Conservation (phyloP, 2,113 vertebrate species). For the Bubo blakistoni region DNA sequence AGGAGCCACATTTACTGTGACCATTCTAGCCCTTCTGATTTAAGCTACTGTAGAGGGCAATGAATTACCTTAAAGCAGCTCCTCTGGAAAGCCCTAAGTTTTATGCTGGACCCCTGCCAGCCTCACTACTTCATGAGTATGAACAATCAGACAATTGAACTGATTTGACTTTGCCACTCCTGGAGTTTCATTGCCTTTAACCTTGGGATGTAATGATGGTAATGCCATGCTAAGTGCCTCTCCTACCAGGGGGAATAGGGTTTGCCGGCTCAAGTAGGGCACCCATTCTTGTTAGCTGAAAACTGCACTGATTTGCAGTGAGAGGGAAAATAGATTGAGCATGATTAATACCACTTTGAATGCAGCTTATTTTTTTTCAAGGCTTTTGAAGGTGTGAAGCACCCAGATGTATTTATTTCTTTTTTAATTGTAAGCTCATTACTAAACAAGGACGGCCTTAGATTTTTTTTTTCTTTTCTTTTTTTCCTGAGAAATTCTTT, state of each 20-base stretch:
- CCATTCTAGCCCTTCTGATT: conserved; percentile 77
- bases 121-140: conserved; percentile 73
- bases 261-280: conserved; percentile 74
- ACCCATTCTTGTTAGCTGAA: conserved; percentile 79
- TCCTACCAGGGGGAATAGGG: conserved; percentile 66
- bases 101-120: conserved; percentile 77
- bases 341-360: conserved; percentile 67
- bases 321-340: conserved; percentile 63
- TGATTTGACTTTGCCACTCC: conserved; percentile 82
- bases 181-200: conserved; percentile 82
- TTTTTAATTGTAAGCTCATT: conserved; percentile 58
- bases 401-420: conserved; percentile 32
- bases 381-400: conserved; percentile 38
- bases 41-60: conserved; percentile 78
- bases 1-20: conserved; percentile 73
- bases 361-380: conserved; percentile 63
- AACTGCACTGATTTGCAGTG: conserved; percentile 75
- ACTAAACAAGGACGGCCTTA: neutral
- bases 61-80: conserved; percentile 84
- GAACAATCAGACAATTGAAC: conserved; percentile 83
- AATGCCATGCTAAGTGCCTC: conserved; percentile 75
- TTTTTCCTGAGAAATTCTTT: neutral
- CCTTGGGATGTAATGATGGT: conserved; percentile 77
- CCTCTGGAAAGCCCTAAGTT: conserved; percentile 73
- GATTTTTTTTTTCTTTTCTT: neutral